Evolutionary conservation across 2,113 vertebrate genomes (phyloP).

Genomic region (Pedetes capensis): DNA sequence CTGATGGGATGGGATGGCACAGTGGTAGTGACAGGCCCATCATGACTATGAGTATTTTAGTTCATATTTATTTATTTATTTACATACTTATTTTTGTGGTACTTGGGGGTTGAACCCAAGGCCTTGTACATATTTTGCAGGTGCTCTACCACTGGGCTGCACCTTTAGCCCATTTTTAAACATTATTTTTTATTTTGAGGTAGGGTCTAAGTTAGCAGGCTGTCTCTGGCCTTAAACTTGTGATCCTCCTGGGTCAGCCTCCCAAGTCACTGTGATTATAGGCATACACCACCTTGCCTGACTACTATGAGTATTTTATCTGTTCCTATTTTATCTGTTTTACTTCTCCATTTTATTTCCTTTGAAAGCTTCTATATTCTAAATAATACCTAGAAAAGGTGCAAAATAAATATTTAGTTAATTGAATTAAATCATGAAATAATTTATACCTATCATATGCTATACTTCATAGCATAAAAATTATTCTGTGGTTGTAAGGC

Average conservation of each 20-base stretch:
- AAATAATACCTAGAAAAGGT: not conserved
- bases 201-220: too few relatives aligned
- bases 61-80: not conserved
- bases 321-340: not conserved
- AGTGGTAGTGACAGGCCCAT: not conserved
- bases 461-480: constrained; percentile 6
- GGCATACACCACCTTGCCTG: too few relatives aligned
- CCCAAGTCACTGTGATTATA: too few relatives aligned
- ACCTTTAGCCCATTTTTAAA: too few relatives aligned
- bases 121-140: too few relatives aligned
- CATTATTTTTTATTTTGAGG: too few relatives aligned
- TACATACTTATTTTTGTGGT: too few relatives aligned
- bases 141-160: too few relatives aligned
- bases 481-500: not conserved
- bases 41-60: not conserved
- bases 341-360: not conserved
- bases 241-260: too few relatives aligned
- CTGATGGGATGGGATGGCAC: too few relatives aligned
- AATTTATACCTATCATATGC: constrained; percentile 18
- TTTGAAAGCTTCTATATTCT: not conserved
- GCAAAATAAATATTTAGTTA: constrained; percentile 14
- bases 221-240: too few relatives aligned
- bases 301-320: not conserved
- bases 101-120: too few relatives aligned
- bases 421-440: constrained; percentile 18